Conservation (phyloP, 1,140 invertebrate species). For the Piezodorus guildinii region DNA sequence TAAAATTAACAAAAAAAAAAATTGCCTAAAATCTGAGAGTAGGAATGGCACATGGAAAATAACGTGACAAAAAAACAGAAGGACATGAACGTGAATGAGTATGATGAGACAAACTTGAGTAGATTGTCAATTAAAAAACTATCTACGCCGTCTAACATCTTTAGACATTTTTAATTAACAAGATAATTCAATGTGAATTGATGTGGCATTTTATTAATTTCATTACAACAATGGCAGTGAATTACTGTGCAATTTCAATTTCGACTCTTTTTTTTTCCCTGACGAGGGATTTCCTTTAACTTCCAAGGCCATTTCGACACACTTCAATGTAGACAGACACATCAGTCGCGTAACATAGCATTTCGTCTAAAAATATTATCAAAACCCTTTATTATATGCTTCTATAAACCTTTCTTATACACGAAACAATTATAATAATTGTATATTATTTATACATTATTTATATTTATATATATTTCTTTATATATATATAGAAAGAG, state of each 20-base stretch:
- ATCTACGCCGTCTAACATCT: background rate
- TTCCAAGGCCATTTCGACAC: constrained; percentile 1
- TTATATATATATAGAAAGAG: background rate
- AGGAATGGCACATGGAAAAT: constrained; percentile 5
- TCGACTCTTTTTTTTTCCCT: background rate
- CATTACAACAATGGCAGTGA: background rate
- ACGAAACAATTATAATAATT: no score
- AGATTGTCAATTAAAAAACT: background rate
- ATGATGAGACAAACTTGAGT: background rate
- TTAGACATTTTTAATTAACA: background rate
- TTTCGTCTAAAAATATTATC: no score
- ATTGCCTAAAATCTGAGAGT: background rate
- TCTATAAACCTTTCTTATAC: no score
- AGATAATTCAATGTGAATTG: constrained; percentile 9
- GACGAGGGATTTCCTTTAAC: background rate
- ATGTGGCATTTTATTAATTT: background rate
- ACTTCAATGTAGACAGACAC: no score
- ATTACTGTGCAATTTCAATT: background rate
- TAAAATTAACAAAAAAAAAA: no score
- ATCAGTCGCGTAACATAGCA: no score
- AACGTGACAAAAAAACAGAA: background rate
- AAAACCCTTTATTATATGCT: no score
- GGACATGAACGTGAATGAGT: background rate
- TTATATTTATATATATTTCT: no score
- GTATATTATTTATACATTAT: no score